phyloP scores from a whole-genome alignment of 2,888 invertebrate species.

The Rambutsinella grinnellia region DNA sequence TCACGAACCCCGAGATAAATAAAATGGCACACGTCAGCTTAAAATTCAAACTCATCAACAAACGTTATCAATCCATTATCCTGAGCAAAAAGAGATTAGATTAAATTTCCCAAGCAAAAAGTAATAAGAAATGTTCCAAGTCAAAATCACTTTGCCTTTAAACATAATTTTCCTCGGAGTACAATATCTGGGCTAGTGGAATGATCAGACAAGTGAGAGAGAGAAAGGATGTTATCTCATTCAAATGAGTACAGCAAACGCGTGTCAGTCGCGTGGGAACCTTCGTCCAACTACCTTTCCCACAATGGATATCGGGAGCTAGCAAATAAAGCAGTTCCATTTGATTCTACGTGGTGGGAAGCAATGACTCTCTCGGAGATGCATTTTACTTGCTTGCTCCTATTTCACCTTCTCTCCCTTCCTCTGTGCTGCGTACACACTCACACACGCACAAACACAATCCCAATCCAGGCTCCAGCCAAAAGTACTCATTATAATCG shows the following conservation, averaged over 20 bases:
- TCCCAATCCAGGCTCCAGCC: neutral
- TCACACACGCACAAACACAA: conserved; percentile 18
- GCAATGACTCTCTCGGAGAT: conserved; percentile 11
- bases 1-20: neutral
- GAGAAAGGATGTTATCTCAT: conserved; percentile 18
- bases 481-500: neutral
- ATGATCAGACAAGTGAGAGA: conserved; percentile 24
- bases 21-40: neutral
- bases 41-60: neutral
- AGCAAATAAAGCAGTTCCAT: neutral
- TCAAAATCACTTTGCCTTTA: conserved; percentile 28
- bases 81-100: neutral
- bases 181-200: conserved; percentile 12
- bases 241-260: conserved; percentile 53
- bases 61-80: neutral
- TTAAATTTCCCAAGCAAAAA: conserved; percentile 38
- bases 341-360: neutral
- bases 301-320: conserved; percentile 29
- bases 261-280: conserved; percentile 67
- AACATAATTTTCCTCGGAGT: neutral
- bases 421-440: conserved; percentile 7
- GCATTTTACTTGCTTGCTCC: conserved; percentile 17
- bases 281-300: conserved; percentile 59
- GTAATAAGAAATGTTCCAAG: conserved; percentile 11
- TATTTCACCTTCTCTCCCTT: conserved; percentile 4